Evolutionary conservation across 2,888 invertebrate species (phyloP).

Genomic region (Danaus chrysippus): DNA sequence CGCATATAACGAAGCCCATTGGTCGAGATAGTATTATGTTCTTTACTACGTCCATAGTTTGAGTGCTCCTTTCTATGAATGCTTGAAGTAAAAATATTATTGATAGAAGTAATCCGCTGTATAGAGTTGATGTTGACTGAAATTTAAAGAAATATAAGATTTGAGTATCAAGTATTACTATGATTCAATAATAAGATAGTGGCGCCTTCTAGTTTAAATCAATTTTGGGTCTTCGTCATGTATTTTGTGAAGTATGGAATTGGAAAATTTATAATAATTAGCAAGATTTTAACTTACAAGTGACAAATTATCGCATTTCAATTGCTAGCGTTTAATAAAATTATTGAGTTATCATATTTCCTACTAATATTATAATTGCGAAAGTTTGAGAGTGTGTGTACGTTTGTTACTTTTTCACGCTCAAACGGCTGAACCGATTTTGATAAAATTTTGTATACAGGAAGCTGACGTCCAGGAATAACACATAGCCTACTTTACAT

Average conservation of each 20-base stretch:
- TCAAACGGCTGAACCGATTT: too few species aligned
- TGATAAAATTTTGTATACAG: too few species aligned
- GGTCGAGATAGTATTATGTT: slow-evolving; percentile 49
- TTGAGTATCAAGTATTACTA: too few species aligned
- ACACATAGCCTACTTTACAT: not conserved
- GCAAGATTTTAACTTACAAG: not conserved
- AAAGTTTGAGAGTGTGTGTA: too few species aligned
- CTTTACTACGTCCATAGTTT: slow-evolving; percentile 41
- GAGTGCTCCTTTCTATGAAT: slow-evolving; percentile 18
- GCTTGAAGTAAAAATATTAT: slow-evolving; percentile 28
- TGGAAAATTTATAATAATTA: not conserved
- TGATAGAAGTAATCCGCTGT: slow-evolving; percentile 34
- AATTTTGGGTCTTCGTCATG: too few species aligned
- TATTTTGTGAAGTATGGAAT: not conserved
- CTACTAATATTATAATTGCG: too few species aligned
- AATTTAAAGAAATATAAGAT: slow-evolving; percentile 31
- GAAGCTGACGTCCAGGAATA: too few species aligned
- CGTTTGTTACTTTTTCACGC: too few species aligned
- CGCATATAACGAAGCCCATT: slow-evolving; percentile 45
- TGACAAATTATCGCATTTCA: not conserved
- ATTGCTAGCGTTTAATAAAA: slow-evolving; percentile 48
- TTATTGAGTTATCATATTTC: slow-evolving; percentile 48
- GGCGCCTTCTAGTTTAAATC: too few species aligned
- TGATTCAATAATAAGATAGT: too few species aligned
- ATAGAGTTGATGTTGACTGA: slow-evolving; percentile 57